Conservation (phyloP, 2,888 invertebrate genomes). For the Belgica antarctica region DNA sequence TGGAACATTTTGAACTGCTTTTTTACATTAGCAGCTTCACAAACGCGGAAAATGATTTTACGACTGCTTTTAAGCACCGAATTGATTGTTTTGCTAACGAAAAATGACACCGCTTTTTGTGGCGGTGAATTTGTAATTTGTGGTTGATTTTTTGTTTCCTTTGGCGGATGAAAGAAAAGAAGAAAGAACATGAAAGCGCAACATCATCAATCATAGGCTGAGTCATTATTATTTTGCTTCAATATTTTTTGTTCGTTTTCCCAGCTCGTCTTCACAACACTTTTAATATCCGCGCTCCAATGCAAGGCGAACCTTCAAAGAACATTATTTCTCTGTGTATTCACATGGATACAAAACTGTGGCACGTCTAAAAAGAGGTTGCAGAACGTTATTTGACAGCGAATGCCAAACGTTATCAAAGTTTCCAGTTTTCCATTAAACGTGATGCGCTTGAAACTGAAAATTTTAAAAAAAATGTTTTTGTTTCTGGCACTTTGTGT, state of each 20-base stretch:
- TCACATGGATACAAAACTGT: not conserved
- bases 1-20: constrained; percentile 68
- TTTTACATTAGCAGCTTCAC: constrained; percentile 55
- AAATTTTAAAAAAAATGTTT: too few relatives aligned
- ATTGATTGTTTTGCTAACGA: constrained; percentile 55
- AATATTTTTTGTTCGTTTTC: not conserved
- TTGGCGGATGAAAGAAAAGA: constrained; percentile 1
- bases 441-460: too few relatives aligned
- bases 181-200: constrained; percentile 2
- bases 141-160: constrained; percentile 40
- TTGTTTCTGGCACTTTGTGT: too few relatives aligned
- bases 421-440: too few relatives aligned
- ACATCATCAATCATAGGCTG: not conserved
- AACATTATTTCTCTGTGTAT: not conserved
- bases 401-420: too few relatives aligned
- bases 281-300: not conserved
- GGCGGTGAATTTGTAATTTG: constrained; percentile 22
- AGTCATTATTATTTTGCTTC: not conserved
- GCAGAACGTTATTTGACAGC: not conserved
- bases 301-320: constrained; percentile 1
- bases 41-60: constrained; percentile 55
- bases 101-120: constrained; percentile 52
- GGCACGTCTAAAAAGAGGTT: not conserved
- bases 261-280: not conserved
- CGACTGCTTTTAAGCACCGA: constrained; percentile 56